Percentiles rank a stretch among this genome's conserved stretches.
phyloP scores from a whole-genome alignment of 2,888 invertebrate species.

The Eupithecia insigniata region DNA sequence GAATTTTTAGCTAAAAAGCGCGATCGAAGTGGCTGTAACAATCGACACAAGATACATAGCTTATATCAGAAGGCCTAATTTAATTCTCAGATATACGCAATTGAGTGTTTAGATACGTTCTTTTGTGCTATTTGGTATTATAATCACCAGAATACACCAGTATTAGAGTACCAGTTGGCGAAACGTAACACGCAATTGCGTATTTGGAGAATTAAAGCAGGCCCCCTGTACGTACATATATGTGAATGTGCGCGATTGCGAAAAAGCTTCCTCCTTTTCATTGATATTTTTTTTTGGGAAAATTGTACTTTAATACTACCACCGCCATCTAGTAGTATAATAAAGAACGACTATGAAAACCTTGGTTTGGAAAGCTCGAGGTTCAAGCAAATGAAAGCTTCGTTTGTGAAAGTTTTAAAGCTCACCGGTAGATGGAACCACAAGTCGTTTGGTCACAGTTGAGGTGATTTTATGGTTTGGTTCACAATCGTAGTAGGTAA shows the following conservation, averaged over 20 bases:
- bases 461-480: not conserved
- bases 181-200: no score
- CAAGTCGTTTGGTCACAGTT: not conserved
- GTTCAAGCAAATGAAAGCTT: constrained; percentile 8
- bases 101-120: no score
- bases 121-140: no score
- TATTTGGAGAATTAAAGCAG: no score
- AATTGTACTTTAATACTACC: not conserved
- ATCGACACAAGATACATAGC: no score
- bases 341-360: constrained; percentile 13
- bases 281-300: not conserved
- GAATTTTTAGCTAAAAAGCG: no score
- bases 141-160: no score
- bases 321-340: constrained; percentile 30
- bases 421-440: constrained; percentile 28
- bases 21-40: no score
- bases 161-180: no score
- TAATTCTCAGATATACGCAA: no score
- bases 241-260: not conserved
- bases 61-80: no score
- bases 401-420: constrained; percentile 2
- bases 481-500: not conserved
- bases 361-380: constrained; percentile 12
- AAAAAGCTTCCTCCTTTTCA: not conserved
- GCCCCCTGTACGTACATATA: no score